phyloP scores from a whole-genome alignment of 1,140 invertebrate genomes.

The Formica selysi region DNA sequence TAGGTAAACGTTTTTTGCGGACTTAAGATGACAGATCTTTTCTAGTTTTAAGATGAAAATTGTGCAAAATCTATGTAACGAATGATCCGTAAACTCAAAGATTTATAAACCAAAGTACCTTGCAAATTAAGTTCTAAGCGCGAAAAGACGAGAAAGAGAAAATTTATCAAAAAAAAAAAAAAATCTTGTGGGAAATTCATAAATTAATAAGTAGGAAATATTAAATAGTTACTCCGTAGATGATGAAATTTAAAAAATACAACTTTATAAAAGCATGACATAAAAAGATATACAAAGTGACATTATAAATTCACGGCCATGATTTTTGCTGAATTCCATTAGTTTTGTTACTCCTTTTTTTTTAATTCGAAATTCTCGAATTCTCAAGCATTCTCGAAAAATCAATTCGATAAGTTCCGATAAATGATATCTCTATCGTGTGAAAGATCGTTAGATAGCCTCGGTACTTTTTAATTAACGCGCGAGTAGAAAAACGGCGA shows the following conservation, averaged over 20 bases:
- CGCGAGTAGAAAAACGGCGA: not conserved
- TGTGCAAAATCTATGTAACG: not conserved
- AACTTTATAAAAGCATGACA: not conserved
- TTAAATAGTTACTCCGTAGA: not conserved
- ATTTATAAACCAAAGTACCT: not conserved
- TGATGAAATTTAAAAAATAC: not conserved
- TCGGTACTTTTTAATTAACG: slow-evolving; percentile 55
- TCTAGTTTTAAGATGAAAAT: not conserved
- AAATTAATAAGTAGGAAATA: not conserved
- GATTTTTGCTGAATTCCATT: not conserved
- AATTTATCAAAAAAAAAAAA: not conserved
- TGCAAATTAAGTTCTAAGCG: not conserved
- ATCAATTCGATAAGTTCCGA: not conserved
- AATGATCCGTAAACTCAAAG: not conserved
- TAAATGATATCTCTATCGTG: slow-evolving; percentile 17
- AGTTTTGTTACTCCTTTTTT: not conserved
- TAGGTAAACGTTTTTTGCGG: slow-evolving; percentile 5
- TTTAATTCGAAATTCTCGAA: not conserved
- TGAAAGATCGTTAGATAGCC: not conserved
- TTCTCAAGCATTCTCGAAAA: not conserved
- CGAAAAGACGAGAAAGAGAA: not conserved
- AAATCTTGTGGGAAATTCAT: not conserved
- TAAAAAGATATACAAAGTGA: not conserved
- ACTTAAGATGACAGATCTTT: slow-evolving; percentile 26
- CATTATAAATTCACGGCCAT: not conserved